Evolutionary conservation across 1,140 invertebrate genomes (phyloP).

Genomic region (Drosophila littoralis): DNA sequence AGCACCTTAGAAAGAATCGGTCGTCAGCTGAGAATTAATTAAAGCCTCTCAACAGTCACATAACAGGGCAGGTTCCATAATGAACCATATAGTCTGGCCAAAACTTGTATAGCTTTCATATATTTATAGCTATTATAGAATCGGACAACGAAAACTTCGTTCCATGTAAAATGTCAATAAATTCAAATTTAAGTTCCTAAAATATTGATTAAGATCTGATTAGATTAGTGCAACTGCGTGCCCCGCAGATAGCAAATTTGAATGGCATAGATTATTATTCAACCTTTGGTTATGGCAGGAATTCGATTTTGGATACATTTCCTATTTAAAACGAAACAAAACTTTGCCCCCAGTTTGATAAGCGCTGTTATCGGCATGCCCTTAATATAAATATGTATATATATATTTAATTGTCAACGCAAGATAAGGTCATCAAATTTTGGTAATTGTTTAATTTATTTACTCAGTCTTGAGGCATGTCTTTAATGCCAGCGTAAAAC

Average conservation of each 20-base stretch:
- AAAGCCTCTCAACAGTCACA: too few relatives aligned
- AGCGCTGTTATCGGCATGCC: neutral
- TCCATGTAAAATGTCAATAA: too few relatives aligned
- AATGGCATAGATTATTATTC: too few relatives aligned
- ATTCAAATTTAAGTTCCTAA: too few relatives aligned
- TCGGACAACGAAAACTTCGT: too few relatives aligned
- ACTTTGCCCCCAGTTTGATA: neutral
- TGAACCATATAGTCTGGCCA: neutral
- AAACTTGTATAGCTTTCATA: neutral
- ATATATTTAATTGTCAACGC: neutral
- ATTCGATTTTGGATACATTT: neutral
- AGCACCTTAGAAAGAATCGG: too few relatives aligned
- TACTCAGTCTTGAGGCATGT: neutral
- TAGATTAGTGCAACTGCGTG: too few relatives aligned
- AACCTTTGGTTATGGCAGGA: too few relatives aligned
- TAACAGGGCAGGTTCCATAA: neutral
- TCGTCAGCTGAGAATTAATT: too few relatives aligned
- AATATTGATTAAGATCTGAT: too few relatives aligned
- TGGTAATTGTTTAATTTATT: conserved; percentile 2
- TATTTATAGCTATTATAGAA: neutral
- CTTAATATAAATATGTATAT: conserved; percentile 4
- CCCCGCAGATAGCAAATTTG: too few relatives aligned
- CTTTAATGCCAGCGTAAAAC: neutral
- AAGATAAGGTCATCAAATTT: conserved; percentile 6
- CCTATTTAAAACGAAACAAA: neutral